phyloP scores from a whole-genome alignment of 2,888 invertebrate genomes.

The Rotaria magnacalcarata region DNA sequence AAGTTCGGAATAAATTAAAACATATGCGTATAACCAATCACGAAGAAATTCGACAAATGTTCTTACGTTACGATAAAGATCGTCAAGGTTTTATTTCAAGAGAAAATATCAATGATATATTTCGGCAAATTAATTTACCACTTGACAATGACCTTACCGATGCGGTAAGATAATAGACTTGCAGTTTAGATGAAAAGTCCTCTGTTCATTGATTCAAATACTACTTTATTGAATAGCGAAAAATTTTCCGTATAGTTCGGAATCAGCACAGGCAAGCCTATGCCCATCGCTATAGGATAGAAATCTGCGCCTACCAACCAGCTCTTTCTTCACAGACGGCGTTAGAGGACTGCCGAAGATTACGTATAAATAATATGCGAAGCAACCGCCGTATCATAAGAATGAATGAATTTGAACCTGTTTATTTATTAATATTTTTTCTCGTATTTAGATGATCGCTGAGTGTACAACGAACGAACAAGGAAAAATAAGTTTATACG shows the following conservation, averaged over 20 bases:
- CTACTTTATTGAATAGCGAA: no score
- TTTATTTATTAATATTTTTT: conserved; percentile 45
- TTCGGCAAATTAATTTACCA: conserved; percentile 55
- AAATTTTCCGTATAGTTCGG: no score
- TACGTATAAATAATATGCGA: no score
- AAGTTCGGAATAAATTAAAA: conserved; percentile 58
- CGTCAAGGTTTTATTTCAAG: conserved; percentile 55
- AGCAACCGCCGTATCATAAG: no score
- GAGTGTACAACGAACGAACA: conserved; percentile 50
- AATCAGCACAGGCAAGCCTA: no score
- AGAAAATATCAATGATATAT: conserved; percentile 56
- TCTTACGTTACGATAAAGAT: conserved; percentile 56
- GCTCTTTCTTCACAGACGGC: no score
- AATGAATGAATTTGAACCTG: background rate
- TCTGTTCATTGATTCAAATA: no score
- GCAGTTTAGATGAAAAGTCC: no score
- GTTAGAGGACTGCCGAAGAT: no score
- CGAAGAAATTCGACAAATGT: conserved; percentile 55
- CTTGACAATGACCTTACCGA: conserved; percentile 56
- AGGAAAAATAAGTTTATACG: conserved; percentile 56
- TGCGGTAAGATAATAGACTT: conserved; percentile 50
- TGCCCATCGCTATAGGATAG: no score
- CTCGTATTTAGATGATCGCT: conserved; percentile 52
- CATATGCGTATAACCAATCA: conserved; percentile 55
- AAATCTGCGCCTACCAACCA: no score